These are phyloP conservation scores for Urocitellus parryii DNA, from an alignment of 2,113 vertebrate genomes.

Conservation along the genomic window DNA sequence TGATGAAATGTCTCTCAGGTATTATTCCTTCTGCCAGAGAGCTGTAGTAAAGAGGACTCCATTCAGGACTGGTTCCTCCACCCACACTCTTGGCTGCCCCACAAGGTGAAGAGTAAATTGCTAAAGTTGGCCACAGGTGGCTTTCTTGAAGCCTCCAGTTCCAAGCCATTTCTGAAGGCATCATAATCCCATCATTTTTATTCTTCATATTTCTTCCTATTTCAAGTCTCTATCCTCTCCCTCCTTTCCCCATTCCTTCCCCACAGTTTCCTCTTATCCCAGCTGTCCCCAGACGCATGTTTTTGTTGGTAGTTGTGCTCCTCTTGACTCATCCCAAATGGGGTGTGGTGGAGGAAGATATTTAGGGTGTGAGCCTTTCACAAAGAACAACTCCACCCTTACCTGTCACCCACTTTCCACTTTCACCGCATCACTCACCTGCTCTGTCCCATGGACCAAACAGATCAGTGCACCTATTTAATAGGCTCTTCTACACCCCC, in stretches of 20 bases:
- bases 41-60: neutral
- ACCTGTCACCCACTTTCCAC: neutral
- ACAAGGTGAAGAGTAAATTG: neutral
- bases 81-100: neutral
- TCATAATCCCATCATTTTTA: neutral
- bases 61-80: neutral
- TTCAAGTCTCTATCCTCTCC: neutral
- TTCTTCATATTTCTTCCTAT: neutral
- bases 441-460: neutral
- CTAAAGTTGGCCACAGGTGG: neutral
- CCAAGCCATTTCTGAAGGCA: neutral
- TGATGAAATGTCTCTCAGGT: neutral
- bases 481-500: neutral
- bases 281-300: fast-evolving
- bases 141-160: neutral
- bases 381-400: constrained; percentile 38
- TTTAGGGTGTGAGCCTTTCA: constrained; percentile 8
- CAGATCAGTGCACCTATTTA: neutral
- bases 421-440: constrained; percentile 4
- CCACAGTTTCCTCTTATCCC: neutral
- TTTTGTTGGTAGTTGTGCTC: constrained; percentile 1
- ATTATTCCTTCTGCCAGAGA: neutral
- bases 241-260: neutral
- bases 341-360: neutral
- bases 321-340: constrained; percentile 64